A percentile compares a stretch with the other conserved stretches of the same genome.
phyloP scores from a whole-genome alignment of 2,797 vertebrate species.

The Mus minutoides region DNA sequence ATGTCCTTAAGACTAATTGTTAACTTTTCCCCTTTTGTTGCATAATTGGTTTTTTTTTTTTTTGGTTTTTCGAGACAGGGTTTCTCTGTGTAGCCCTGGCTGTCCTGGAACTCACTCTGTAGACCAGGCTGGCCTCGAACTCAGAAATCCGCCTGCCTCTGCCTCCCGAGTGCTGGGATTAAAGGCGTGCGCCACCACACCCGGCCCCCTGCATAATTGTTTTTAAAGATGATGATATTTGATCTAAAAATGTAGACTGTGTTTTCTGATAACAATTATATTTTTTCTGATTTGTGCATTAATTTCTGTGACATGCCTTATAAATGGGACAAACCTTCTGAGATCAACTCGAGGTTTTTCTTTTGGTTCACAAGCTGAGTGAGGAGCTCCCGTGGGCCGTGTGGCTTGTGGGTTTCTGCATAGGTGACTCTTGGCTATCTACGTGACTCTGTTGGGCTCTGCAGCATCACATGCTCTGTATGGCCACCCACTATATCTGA shows the following conservation, averaged over 20 bases:
- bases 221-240: background rate
- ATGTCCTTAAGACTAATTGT: background rate
- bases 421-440: background rate
- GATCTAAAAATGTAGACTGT: background rate
- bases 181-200: no score
- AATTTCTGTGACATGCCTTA: conserved; percentile 32
- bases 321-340: background rate
- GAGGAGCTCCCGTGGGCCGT: background rate
- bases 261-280: background rate
- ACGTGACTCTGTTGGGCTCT: background rate
- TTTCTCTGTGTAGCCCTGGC: no score
- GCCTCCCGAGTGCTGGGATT: no score
- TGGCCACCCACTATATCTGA: background rate
- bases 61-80: no score
- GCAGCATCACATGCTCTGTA: fast-evolving
- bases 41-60: no score
- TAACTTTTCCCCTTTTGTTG: conserved; percentile 24
- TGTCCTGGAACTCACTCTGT: no score
- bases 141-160: no score
- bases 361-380: background rate
- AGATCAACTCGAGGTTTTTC: background rate
- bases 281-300: conserved; percentile 29
- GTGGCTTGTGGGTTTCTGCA: background rate
- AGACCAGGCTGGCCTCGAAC: no score
- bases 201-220: no score